Percentiles rank a stretch among this genome's conserved stretches.
These are phyloP conservation scores for Bos indicus DNA, from an alignment of 2,113 vertebrate species.

Conservation along the genomic window DNA sequence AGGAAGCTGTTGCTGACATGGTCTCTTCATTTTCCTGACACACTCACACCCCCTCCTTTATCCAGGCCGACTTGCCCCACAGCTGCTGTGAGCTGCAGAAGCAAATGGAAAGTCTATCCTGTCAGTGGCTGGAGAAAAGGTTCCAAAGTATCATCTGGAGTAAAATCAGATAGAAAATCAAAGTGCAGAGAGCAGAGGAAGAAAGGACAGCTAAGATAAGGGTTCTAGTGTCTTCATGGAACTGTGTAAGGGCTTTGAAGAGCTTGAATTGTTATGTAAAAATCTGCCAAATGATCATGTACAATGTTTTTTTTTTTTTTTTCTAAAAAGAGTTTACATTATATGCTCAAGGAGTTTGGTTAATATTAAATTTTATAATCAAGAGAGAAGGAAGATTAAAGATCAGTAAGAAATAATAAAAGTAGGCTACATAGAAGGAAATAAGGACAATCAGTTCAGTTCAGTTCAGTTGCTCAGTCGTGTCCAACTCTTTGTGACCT, in stretches of 20 bases:
- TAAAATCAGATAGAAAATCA: neutral
- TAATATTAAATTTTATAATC: neutral
- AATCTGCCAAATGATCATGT: neutral
- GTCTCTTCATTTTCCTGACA: accelerated
- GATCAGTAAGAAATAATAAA: neutral
- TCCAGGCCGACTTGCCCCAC: accelerated
- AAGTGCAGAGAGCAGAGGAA: neutral
- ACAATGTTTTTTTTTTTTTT: neutral
- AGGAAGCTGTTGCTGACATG: neutral
- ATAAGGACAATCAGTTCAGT: neutral
- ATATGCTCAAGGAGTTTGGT: neutral
- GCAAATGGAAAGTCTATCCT: neutral
- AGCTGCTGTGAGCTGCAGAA: neutral
- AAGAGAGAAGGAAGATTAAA: neutral
- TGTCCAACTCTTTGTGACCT: too few species aligned
- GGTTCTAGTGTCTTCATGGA: neutral
- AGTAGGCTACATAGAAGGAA: neutral
- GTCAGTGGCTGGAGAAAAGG: neutral
- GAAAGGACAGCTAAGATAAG: neutral
- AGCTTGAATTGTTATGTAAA: neutral
- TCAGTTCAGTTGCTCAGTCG: too few species aligned
- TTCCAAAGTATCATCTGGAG: neutral
- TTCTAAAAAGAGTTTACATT: neutral
- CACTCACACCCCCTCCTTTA: neutral
- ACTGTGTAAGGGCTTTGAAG: neutral